Conservation (phyloP, 2,888 invertebrate genomes). For the Cryptocheilus praepositus region DNA sequence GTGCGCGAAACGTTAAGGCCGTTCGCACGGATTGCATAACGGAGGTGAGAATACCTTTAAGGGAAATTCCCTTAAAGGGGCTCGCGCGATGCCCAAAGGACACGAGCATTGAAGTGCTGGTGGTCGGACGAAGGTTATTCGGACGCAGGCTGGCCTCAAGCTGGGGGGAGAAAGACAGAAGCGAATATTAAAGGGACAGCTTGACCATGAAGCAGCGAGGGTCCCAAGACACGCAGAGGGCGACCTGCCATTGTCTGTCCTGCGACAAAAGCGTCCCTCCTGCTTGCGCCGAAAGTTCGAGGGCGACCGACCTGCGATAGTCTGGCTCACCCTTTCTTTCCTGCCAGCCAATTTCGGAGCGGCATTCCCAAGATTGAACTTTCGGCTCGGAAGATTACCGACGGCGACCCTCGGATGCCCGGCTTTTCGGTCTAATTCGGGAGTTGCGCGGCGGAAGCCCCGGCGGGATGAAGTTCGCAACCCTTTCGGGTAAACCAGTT, state of each 20-base stretch:
- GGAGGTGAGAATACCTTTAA: conserved; percentile 40
- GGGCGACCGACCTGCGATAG: conserved; percentile 31
- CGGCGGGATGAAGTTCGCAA: conserved; percentile 9
- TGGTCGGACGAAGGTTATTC: neutral
- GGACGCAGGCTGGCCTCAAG: neutral
- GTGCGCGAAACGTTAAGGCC: no score
- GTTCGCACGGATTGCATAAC: conserved; percentile 44
- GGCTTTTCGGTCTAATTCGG: neutral
- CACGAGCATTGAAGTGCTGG: conserved; percentile 10
- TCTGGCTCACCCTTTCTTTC: conserved; percentile 14
- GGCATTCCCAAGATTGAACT: conserved; percentile 38
- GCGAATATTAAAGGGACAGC: conserved; percentile 59
- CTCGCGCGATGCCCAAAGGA: conserved; percentile 24
- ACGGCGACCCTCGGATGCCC: neutral
- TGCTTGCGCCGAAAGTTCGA: conserved; percentile 34
- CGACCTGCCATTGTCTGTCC: conserved; percentile 2
- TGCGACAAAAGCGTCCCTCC: neutral
- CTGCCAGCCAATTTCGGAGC: conserved; percentile 39
- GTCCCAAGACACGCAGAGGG: conserved; percentile 31
- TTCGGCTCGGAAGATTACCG: conserved; percentile 19
- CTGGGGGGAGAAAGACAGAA: conserved; percentile 14
- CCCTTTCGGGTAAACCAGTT: conserved; percentile 17
- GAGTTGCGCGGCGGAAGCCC: neutral
- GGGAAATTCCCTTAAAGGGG: conserved; percentile 50
- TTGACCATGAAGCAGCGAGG: conserved; percentile 55